Percentiles rank a stretch among this genome's conserved stretches.
phyloP scores from a whole-genome alignment of 92 coral and sea anemone genomes.

The Parazoanthus darwini region DNA sequence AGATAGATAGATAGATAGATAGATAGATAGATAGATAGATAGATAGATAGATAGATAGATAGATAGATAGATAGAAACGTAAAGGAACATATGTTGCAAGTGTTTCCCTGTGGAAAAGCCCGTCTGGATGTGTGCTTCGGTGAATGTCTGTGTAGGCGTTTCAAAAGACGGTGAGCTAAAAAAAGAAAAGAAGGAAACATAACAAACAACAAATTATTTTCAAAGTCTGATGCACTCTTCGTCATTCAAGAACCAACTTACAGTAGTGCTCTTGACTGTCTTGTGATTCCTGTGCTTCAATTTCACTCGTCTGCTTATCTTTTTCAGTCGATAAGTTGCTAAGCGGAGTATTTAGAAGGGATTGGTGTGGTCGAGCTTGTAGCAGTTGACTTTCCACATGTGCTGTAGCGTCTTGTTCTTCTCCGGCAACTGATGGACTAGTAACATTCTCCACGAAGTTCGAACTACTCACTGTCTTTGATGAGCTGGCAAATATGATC shows the following conservation, averaged over 20 bases:
- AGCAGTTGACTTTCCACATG: neutral
- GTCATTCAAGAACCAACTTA: neutral
- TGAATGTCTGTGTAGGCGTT: neutral
- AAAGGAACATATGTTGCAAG: no score
- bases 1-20: no score
- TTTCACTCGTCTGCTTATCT: neutral
- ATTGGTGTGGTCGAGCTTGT: neutral
- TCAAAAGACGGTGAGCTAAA: neutral
- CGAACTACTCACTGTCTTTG: neutral
- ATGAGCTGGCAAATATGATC: neutral
- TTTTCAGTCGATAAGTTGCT: neutral
- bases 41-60: no score
- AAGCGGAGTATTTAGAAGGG: neutral
- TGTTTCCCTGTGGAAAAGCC: no score
- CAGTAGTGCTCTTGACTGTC: neutral
- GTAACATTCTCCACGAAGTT: neutral
- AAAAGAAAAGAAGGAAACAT: neutral
- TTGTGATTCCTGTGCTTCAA: neutral
- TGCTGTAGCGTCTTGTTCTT: neutral
- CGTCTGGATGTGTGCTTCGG: neutral
- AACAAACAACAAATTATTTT: neutral
- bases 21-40: no score
- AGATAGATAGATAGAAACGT: no score
- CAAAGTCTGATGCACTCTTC: no score
- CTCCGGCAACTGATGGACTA: neutral